Base-by-base conservation (phyloP, 1,140 invertebrate species). In the Ceratina calcarata region DNA sequence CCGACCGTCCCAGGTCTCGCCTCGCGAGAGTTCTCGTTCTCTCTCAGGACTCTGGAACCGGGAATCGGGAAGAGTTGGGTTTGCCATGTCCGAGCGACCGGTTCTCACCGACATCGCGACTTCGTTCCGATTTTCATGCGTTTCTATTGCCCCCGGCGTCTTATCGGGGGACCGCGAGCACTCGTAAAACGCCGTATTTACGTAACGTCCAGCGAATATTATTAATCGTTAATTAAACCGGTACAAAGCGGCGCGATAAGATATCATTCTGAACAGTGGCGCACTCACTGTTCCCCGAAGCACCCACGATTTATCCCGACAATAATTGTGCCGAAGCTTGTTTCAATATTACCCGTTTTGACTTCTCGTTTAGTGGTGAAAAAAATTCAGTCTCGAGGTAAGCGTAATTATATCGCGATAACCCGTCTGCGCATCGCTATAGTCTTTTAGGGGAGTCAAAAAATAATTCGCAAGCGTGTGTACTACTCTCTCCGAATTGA, bases 201-300 rank as follows among this genome's bases (percentile, higher is more conserved):
- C 76, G 76, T 78, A 78, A 78, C 76, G 76, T 37, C 68, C 60
- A n/a, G 76, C 32, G 76, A 71, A 78, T 78, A 78, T 78, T 78
- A 78, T 78, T 78, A 78, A 78, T 78, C 76, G 76, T 78, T 78
- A 78, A 78, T 78, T 78, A 78, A 78, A 78, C 76, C 60, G 76
- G 76, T 78, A 78, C 76, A 78, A 78, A 78, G 76, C 76, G 60
- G 76, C 76, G 7, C 60, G 76, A 78, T 78, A 78, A 78, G 76
- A 78, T 78, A 78, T 55, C 76, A 51, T 45, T 72, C 22, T 3
- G 53, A 78, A 78, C 76, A 78, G 76, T 78, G 76, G 16, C 45
- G 68, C 58, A 57, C 76, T 65, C 51, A 57, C 16, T 13, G 12
- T 45, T 22, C 15, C 7, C 3, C 20, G 15, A 24, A 32, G n/a